Conservation (phyloP, 2,888 invertebrate species). For the Tryphoninae sp. region DNA sequence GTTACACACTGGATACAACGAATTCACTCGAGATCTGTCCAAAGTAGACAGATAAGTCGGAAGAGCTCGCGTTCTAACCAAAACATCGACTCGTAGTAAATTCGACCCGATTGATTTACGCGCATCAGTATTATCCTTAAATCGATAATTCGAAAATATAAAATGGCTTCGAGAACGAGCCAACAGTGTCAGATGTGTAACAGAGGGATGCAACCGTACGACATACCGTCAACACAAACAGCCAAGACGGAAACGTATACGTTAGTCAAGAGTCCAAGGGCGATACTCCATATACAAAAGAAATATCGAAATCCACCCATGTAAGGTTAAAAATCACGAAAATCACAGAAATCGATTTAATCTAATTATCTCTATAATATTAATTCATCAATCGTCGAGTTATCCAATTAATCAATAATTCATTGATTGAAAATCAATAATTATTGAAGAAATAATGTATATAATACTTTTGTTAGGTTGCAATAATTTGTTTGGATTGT, state of each 20-base stretch:
- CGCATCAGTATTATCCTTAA: not conserved
- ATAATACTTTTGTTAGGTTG: not conserved
- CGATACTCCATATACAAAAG: conserved; percentile 76
- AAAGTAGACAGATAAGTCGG: conserved; percentile 8
- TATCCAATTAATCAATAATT: not conserved
- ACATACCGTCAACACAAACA: conserved; percentile 69
- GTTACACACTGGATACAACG: conserved; percentile 56
- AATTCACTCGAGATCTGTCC: conserved; percentile 21
- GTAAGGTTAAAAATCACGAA: conserved; percentile 62
- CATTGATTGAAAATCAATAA: not conserved
- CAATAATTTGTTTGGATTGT: not conserved
- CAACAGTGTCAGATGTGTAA: conserved; percentile 78
- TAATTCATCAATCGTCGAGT: not conserved
- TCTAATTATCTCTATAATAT: not conserved
- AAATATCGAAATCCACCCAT: conserved; percentile 71
- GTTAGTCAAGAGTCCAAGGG: conserved; percentile 76
- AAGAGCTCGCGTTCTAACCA: conserved; percentile 25
- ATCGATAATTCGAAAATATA: conserved; percentile 28
- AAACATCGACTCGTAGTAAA: not conserved
- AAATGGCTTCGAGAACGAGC: conserved; percentile 73
- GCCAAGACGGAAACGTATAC: conserved; percentile 72
- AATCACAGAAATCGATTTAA: not conserved
- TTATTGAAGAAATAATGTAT: not conserved
- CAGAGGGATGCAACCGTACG: conserved; percentile 73
- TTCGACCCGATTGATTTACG: conserved; percentile 30